phyloP scores from a whole-genome alignment of 2,797 vertebrate species.

The Pogonophryne albipinna region DNA sequence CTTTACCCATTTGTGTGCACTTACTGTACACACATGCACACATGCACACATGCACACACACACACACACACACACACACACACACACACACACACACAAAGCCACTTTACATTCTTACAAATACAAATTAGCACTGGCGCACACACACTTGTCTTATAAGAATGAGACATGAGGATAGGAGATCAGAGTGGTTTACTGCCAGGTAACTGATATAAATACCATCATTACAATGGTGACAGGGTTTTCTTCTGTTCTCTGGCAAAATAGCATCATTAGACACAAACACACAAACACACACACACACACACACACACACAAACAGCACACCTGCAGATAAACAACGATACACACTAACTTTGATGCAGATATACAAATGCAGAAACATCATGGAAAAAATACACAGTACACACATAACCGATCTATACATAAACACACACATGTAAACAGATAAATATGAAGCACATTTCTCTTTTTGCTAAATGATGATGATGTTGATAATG shows the following conservation, averaged over 20 bases:
- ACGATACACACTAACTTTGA: constrained; percentile 21
- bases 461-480: constrained; percentile 67
- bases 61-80: constrained; percentile 20
- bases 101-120: constrained; percentile 17
- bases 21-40: constrained; percentile 6
- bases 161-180: constrained; percentile 71
- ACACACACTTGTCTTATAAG: constrained; percentile 58
- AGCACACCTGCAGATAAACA: constrained; percentile 17
- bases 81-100: background rate
- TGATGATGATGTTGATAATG: constrained; percentile 78
- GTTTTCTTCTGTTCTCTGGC: constrained; percentile 77
- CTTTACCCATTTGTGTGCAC: constrained; percentile 14
- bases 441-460: constrained; percentile 39
- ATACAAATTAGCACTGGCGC: constrained; percentile 24
- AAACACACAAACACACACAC: constrained; percentile 23
- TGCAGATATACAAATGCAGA: constrained; percentile 23
- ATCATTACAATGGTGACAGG: constrained; percentile 81
- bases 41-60: constrained; percentile 3
- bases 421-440: constrained; percentile 24
- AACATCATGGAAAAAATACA: constrained; percentile 8
- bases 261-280: constrained; percentile 81
- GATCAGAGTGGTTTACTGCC: constrained; percentile 75
- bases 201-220: constrained; percentile 84
- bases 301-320: constrained; percentile 13
- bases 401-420: background rate